Conservation (phyloP, 2,797 vertebrate genomes). For the Sarcophilus harrisii region DNA sequence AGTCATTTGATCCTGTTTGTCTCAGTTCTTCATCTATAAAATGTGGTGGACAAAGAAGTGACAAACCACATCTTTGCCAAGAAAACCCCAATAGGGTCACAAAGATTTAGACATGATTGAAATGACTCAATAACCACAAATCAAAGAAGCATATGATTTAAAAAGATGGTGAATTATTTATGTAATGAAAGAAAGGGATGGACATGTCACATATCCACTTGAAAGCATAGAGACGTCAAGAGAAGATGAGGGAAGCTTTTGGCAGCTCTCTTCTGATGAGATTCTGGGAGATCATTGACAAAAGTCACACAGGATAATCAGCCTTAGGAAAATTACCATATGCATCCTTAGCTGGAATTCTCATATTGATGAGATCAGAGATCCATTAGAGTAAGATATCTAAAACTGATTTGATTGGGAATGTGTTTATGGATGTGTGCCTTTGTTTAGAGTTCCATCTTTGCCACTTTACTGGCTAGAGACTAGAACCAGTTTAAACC, state of each 20-base stretch:
- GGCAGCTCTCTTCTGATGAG: neutral
- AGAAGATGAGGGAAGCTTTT: neutral
- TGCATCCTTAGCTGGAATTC: neutral
- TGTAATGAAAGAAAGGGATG: neutral
- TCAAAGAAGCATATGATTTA: neutral
- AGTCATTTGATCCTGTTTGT: neutral
- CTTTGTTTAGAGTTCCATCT: neutral
- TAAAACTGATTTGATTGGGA: neutral
- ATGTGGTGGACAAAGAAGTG: neutral
- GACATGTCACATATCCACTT: neutral
- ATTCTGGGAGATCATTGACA: neutral
- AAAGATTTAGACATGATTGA: neutral
- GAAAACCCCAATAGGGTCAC: neutral
- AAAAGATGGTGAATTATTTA: neutral
- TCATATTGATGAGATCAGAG: neutral
- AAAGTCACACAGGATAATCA: neutral
- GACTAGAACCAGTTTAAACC: neutral
- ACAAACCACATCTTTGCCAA: neutral
- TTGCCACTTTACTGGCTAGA: neutral
- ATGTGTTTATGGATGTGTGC: neutral
- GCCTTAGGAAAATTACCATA: neutral
- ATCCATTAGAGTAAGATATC: neutral
- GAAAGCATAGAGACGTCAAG: neutral
- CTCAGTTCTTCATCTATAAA: neutral
- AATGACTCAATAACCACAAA: neutral